phyloP scores from a whole-genome alignment of 2,113 vertebrate species.

The Psittacara wagleri region DNA sequence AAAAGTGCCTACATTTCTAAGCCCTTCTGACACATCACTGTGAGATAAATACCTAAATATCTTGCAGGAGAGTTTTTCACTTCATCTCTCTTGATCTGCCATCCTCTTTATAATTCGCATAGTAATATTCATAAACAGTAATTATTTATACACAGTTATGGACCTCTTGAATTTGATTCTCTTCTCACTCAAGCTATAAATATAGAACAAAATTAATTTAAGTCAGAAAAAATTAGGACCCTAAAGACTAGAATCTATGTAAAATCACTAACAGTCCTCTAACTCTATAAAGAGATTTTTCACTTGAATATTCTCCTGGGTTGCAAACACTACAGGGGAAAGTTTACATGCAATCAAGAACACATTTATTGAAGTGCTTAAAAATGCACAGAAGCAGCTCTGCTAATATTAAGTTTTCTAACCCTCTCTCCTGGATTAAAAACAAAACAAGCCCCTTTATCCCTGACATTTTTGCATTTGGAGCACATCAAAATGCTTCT shows the following conservation, averaged over 20 bases:
- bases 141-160: constrained; percentile 53
- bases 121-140: constrained; percentile 57
- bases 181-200: constrained; percentile 61
- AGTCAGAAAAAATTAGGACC: constrained; percentile 46
- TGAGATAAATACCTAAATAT: background rate
- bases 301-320: constrained; percentile 48
- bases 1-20: background rate
- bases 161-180: constrained; percentile 59
- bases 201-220: constrained; percentile 48
- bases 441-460: constrained; percentile 46
- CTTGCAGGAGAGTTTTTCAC: background rate
- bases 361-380: constrained; percentile 44
- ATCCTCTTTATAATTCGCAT: background rate
- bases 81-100: constrained; percentile 9
- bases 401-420: constrained; percentile 56
- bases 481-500: constrained; percentile 41
- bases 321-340: constrained; percentile 40
- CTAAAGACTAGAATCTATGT: constrained; percentile 41
- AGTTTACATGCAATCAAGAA: constrained; percentile 58
- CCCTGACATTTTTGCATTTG: constrained; percentile 36
- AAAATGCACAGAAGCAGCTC: constrained; percentile 31
- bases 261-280: constrained; percentile 33
- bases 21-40: background rate
- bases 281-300: constrained; percentile 49
- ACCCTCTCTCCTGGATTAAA: constrained; percentile 33